Evolutionary conservation across 1,140 invertebrate genomes (phyloP).

Genomic region (Whitmania pigra): DNA sequence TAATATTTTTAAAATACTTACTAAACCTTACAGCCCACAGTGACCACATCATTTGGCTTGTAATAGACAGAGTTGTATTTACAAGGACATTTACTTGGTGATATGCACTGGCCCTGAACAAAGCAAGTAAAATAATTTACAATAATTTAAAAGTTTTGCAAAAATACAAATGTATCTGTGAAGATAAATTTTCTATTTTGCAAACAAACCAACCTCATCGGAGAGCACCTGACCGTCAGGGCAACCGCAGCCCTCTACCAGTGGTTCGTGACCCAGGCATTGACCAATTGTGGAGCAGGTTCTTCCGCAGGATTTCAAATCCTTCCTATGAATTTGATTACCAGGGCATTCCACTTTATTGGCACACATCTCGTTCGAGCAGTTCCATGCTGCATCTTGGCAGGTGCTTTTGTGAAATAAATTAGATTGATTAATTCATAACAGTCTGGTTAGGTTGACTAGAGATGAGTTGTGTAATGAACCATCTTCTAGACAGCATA

Average conservation of each 20-base stretch:
- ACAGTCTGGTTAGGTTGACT: no score
- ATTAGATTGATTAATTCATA: no score
- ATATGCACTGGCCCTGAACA: slow-evolving; percentile 19
- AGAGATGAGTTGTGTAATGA: no score
- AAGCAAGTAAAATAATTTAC: background rate
- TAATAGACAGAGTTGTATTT: slow-evolving; percentile 19
- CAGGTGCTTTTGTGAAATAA: background rate
- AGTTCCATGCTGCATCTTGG: background rate
- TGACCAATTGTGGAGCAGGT: slow-evolving; percentile 2
- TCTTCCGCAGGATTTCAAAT: slow-evolving; percentile 1
- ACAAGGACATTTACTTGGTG: slow-evolving; percentile 21
- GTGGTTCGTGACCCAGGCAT: slow-evolving; percentile 10
- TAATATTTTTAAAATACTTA: slow-evolving; percentile 13
- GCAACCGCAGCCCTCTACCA: slow-evolving; percentile 6
- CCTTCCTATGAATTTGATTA: background rate
- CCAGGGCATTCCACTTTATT: slow-evolving; percentile 3
- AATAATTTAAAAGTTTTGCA: background rate
- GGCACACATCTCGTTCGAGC: background rate
- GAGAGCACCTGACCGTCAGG: background rate
- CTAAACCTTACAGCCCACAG: slow-evolving; percentile 21
- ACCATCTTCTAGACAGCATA: no score
- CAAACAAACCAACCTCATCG: slow-evolving; percentile 1
- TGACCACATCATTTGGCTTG: slow-evolving; percentile 7
- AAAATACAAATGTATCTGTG: background rate
- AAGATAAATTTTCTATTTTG: background rate